Evolutionary conservation across 2,888 invertebrate species (phyloP), one percentile per base, ranked within the genome.

Genomic region (Patella pellucida): DNA sequence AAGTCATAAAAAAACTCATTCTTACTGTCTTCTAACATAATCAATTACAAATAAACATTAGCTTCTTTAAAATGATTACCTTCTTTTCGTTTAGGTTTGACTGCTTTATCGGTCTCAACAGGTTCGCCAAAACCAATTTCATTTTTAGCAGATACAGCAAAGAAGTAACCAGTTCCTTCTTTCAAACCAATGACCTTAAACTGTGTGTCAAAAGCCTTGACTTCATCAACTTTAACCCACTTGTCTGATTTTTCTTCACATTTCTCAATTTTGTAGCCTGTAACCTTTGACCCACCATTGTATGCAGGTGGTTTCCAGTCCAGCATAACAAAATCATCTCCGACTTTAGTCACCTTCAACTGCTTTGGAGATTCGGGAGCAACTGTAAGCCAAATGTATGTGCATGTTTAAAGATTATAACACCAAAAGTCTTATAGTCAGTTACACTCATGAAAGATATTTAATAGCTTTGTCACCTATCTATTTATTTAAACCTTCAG

Each of bases 71-170:
- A 41, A 41, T 41, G 41, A 16, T 56, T 54, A 41, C 84, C 78
- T 74, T 79, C 81, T 68, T 80, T 78, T 72, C 72, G 78, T 79
- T 81, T 78, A 7, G 82, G 82, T 56, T 78, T 80, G 11, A 81
- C 78, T 15, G 78, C 77, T 50, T 78, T 76, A 54, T 79, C 81
- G 4, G 82, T 81, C 73, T 83, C 81, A 74, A 71, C 69, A 2
- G 82, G 76, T 71, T 82, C 80, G 52, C 84, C 77, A 71, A 73
- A 77, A 12, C 84, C 84, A 68, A 75, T 76, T 52, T 73, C 82
- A 80, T 89, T 89, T 79, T 88, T 87, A 62, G 89, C 89, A 23
- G 84, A 79, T n/a, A 89, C 83, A 19, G 87, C 79, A 81, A 89
- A 89, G 72, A 86, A 81, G 77, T 88, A 89, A 31, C 77, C 78